These are phyloP conservation scores for Urocyon cinereoargenteus DNA, from an alignment of 2,797 vertebrate species.

Conservation along the genomic window DNA sequence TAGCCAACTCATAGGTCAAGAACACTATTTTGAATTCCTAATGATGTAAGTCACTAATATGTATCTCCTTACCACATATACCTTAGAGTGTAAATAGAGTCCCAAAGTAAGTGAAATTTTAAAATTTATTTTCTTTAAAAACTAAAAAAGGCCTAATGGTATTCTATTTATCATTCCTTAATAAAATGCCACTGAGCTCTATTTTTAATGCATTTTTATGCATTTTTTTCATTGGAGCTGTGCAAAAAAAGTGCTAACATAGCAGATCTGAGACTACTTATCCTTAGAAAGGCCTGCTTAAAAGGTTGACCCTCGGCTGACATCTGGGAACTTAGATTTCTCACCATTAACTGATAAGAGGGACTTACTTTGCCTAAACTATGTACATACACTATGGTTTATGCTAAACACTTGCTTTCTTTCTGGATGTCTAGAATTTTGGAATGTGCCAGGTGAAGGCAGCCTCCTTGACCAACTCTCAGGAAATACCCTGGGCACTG, in stretches of 20 bases:
- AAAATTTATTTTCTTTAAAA: neutral
- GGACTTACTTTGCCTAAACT: neutral
- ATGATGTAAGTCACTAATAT: neutral
- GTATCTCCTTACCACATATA: neutral
- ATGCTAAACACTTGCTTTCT: neutral
- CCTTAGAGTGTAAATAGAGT: neutral
- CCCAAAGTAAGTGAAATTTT: constrained; percentile 14
- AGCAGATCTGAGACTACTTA: neutral
- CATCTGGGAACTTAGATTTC: neutral
- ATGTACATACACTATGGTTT: neutral
- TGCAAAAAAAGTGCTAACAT: neutral
- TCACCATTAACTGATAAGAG: neutral
- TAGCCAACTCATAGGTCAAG: neutral
- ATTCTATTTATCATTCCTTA: neutral
- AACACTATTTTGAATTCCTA: neutral
- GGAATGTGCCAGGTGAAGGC: neutral
- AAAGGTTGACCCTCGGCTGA: neutral
- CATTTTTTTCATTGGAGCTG: neutral
- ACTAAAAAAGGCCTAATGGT: neutral
- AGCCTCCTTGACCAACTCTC: neutral
- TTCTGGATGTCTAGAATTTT: neutral
- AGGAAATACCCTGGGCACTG: neutral
- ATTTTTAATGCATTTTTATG: neutral
- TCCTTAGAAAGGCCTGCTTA: neutral
- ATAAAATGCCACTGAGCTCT: neutral